These are phyloP conservation scores for Scyliorhinus canicula DNA, from an alignment of 2,797 vertebrate species.

Conservation along the genomic window DNA sequence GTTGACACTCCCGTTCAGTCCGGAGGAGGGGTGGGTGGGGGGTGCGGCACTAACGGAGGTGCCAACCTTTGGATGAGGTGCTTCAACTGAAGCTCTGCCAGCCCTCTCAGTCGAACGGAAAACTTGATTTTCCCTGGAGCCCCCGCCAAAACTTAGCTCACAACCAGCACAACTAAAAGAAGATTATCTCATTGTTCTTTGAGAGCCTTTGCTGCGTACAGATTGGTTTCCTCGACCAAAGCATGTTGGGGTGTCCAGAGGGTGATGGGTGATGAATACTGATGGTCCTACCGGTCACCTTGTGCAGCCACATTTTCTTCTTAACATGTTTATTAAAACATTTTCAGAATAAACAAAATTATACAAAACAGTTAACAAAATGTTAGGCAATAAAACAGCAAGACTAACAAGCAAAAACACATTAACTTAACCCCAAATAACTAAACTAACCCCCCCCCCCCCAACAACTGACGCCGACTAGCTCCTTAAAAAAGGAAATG, in stretches of 20 bases:
- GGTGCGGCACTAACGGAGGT: neutral
- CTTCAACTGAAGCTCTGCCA: neutral
- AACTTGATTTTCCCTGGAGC: neutral
- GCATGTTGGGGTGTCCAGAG: neutral
- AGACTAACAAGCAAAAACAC: too few relatives aligned
- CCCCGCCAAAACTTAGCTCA: neutral
- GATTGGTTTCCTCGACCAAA: neutral
- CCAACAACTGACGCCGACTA: too few relatives aligned
- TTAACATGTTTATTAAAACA: too few relatives aligned
- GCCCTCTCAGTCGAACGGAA: neutral
- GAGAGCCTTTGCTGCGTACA: neutral
- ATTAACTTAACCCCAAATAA: too few relatives aligned
- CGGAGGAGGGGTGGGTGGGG: too few relatives aligned
- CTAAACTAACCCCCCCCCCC: too few relatives aligned
- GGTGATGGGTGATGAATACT: neutral
- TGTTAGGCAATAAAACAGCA: too few relatives aligned
- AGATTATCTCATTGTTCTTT: neutral
- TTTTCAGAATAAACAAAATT: too few relatives aligned
- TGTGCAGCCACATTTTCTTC: neutral
- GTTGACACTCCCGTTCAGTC: neutral
- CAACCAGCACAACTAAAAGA: neutral
- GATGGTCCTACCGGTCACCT: neutral
- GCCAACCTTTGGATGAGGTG: neutral
- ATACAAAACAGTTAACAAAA: too few relatives aligned
- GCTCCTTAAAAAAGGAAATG: too few relatives aligned